Base-by-base conservation (phyloP, 2,888 invertebrate species). In the Lepidocyrtinus sp. region DNA sequence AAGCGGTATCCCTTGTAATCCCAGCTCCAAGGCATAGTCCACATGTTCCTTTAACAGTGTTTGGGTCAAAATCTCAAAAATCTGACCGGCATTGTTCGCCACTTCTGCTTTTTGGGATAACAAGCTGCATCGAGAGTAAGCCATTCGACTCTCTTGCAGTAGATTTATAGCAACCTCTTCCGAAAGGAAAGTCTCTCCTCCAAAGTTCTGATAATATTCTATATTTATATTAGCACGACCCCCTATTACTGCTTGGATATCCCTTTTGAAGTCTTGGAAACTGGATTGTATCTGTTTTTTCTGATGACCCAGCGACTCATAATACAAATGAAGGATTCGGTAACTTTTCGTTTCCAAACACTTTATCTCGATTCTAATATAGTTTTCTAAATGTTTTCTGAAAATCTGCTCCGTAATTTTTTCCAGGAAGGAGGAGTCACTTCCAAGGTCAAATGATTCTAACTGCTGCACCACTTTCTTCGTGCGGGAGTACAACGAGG, bases 131-230 rank as follows among this genome's bases (percentile, higher is more conserved):
- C 98, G 91, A 85, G 94, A 93, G 86, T 98, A 95, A 0, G 98
- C 96, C 46, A 94, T 92, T 89, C 96, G 96, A 0, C 96, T 94
- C 88, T 97, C 95, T 88, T 95, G 96, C 55, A 99, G 90, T 88
- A 99, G 92, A 87, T 93, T 95, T 84, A 97, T 95, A 0, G 97
- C 97, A 1, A 98, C 91, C 88, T 97, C 96, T 89, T 98, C 98
- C 0, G 97, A 97, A 0, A 99, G 91, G 88, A 98, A 97, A 0
- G 97, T 99, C 90, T 99, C 98, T 0, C 97, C 98, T 1, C 97
- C 98, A 88, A 96, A 98, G 89, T 97, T 96, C 89, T 98, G 98
- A 62, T 97, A 96, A 88, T 95, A 95, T 0, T 95, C 96, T 83
- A 97, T 96, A 88, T 97, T 97, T 79, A 97, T 95, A 88, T 97